Base-by-base conservation (phyloP, 2,888 invertebrate genomes). In the Griposia aprilina region DNA sequence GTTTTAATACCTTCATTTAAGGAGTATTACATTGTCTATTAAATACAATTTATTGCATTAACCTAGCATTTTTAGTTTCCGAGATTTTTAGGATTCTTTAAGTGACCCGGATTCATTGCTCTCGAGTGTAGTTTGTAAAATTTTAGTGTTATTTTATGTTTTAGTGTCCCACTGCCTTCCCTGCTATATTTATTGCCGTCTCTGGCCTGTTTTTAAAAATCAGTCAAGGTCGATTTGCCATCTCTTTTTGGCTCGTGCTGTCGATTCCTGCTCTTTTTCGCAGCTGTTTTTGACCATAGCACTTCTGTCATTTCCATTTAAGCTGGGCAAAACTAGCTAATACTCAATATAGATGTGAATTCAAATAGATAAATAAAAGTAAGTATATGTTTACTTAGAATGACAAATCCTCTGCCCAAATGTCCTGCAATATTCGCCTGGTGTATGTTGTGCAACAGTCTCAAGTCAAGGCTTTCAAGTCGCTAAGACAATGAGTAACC, bases 351-450 rank as follows among this genome's bases (percentile, higher is more conserved):
- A 62, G n/a, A 36, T n/a, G 2, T 0, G 6, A 30, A 59, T n/a
- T 26, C 10, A 41, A 68, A 60, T 52, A 30, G 23, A 76, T 36
- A 7, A 11, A 76, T 23, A 45, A 59, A 41, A 6, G 2, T 17
- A 52, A 26, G 26, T 11, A 8, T 63, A 7, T 55, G 3, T 23
- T 91, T 88, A 94, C 94, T 86, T 76, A 95, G 88, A 60, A 98
- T 92, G 8, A 97, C 94, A 90, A 96, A 98, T 11, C 98, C 98
- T 87, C 98, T 89, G 11, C 90, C 90, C 23, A 97, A 96, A 92
- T 98, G 97, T 1, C 97, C 97, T 26, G 94, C 75, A 78, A 96
- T 95, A 10, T 93, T 93, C 41, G 89, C 92, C 17, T 94, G 92
- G 82, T 96, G 96, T 13, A 96, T 91, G 52, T 95, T 95, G 81